These are phyloP conservation scores for Trilocha varians DNA, from an alignment of 2,888 invertebrate genomes.

Conservation along the genomic window DNA sequence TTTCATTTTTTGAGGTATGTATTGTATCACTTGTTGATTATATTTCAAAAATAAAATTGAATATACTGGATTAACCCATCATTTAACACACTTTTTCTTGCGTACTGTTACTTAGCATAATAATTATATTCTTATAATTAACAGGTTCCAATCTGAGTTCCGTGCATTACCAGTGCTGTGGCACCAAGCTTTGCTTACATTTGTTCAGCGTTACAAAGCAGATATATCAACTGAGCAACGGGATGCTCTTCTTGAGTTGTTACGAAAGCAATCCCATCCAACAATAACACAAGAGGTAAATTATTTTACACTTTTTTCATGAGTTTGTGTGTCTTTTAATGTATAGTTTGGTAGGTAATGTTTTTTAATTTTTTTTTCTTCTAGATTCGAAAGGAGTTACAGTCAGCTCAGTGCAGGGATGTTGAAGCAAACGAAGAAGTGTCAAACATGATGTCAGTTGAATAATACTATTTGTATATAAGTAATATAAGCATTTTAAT, in stretches of 20 bases:
- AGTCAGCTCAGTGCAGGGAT: constrained; percentile 87
- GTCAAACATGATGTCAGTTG: constrained; percentile 43
- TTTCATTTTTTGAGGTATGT: constrained; percentile 91
- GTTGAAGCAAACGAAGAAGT: constrained; percentile 66
- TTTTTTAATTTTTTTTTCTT: constrained; percentile 14
- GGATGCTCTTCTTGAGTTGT: constrained; percentile 85
- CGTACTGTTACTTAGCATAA: no score
- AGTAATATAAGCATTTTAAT: constrained; percentile 3
- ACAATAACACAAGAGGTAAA: constrained; percentile 79
- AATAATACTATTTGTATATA: constrained; percentile 23
- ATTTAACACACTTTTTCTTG: no score
- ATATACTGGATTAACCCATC: no score
- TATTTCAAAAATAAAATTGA: not conserved
- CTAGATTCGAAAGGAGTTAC: constrained; percentile 88
- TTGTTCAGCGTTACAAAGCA: constrained; percentile 95
- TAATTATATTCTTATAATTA: no score
- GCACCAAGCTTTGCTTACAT: constrained; percentile 96
- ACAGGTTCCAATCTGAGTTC: constrained; percentile 86
- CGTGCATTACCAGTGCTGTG: constrained; percentile 94
- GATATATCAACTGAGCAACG: constrained; percentile 95
- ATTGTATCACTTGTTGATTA: not conserved
- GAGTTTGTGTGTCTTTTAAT: not conserved
- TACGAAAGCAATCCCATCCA: constrained; percentile 81
- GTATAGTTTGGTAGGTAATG: not conserved
- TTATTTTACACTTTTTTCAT: not conserved